These are phyloP conservation scores for Hetaerina titia DNA, from an alignment of 2,888 invertebrate genomes.

Conservation along the genomic window DNA sequence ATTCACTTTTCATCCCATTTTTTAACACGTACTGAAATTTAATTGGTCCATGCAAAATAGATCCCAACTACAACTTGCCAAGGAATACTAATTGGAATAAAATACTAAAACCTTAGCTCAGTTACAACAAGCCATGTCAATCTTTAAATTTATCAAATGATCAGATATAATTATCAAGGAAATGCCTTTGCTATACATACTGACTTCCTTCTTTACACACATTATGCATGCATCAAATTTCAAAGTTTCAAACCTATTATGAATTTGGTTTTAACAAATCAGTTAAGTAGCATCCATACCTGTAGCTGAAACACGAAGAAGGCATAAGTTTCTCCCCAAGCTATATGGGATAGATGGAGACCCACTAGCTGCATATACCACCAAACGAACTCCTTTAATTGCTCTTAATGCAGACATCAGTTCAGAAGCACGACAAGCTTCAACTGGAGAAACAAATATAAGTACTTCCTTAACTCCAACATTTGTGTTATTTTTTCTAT, in stretches of 20 bases:
- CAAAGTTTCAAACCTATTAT: no score
- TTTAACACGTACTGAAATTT: no score
- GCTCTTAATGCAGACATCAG: constrained; percentile 34
- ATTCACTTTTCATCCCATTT: no score
- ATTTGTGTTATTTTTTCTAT: background rate
- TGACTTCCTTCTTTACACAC: background rate
- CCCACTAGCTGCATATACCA: constrained; percentile 10
- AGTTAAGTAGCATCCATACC: background rate
- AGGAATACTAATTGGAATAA: no score
- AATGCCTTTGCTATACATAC: background rate
- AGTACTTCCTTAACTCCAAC: background rate
- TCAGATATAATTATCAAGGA: background rate
- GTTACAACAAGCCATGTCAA: no score
- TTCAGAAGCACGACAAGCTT: constrained; percentile 51
- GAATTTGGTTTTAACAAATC: background rate
- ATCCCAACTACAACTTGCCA: no score
- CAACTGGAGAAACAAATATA: constrained; percentile 1
- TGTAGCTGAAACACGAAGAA: constrained; percentile 9
- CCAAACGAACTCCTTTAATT: constrained; percentile 27
- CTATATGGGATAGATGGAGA: constrained; percentile 16
- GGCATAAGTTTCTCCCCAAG: constrained; percentile 18
- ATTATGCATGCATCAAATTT: background rate
- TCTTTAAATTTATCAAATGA: no score
- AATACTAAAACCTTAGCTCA: no score
- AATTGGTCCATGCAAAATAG: no score